Conservation (phyloP, 1,140 invertebrate genomes). For the Bicyclus anynana region DNA sequence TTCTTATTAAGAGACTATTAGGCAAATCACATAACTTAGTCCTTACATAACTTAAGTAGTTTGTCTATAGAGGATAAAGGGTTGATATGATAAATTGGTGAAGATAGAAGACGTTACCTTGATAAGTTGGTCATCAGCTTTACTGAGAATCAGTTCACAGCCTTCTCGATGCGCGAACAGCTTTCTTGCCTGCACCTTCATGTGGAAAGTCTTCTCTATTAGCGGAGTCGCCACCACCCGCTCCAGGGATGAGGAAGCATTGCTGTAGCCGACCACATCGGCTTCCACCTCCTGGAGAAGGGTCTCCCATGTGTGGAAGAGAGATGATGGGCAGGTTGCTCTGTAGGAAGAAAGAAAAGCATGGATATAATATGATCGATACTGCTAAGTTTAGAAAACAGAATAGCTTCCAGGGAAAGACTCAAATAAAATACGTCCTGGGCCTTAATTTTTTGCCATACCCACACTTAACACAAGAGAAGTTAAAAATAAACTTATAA, state of each 20-base stretch:
- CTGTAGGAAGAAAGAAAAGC: no score
- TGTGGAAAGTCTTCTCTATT: constrained; percentile 92
- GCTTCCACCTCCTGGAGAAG: constrained; percentile 95
- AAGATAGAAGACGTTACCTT: constrained; percentile 70
- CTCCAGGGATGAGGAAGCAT: constrained; percentile 89
- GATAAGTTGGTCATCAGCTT: constrained; percentile 92
- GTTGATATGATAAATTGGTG: not conserved
- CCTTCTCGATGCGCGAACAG: constrained; percentile 94
- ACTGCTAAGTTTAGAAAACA: no score
- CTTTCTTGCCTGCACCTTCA: constrained; percentile 95
- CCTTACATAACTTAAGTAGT: no score
- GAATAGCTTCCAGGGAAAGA: no score
- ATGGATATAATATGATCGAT: no score
- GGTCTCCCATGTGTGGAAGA: constrained; percentile 95
- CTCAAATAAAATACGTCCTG: no score
- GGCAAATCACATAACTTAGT: no score
- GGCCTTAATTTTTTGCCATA: no score
- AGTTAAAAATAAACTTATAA: no score
- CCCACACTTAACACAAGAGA: no score
- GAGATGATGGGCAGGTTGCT: constrained; percentile 86
- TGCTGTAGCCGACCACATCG: constrained; percentile 93
- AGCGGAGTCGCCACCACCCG: constrained; percentile 90
- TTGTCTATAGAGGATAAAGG: no score
- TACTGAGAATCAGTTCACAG: constrained; percentile 92
- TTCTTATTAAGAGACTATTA: no score